Base-by-base conservation (phyloP, 30 jellyfish, hydroid and myxozoan species). In the Mastigias papua region DNA sequence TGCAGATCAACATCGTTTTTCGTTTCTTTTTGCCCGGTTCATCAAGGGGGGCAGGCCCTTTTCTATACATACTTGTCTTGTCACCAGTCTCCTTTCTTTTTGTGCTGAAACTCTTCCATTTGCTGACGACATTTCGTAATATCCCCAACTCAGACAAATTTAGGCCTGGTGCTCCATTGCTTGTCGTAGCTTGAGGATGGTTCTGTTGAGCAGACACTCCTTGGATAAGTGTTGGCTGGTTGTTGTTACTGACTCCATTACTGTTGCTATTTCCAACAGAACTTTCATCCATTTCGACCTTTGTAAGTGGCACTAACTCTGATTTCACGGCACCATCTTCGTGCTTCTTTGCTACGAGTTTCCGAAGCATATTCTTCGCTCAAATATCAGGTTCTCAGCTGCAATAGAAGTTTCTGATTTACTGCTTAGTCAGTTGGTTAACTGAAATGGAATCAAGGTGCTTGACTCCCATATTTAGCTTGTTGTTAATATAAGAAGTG, bases 11-110 rank as follows among this genome's bases (percentile, higher is more conserved):
- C 63, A 84, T 90, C 26, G 89, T 82, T 25, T 86, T 78, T 19
- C 97, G 94, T 48, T 83, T 90, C 35, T 84, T 90, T 73, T 77
- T 90, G 27, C 97, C 97, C 78, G 97, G 94, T 61, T 90, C 97
- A 60, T 90, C 97, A 17, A 90, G 69, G 29, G 97, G 97, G 25
- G 97, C 97, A 10, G 97, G 97, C 17, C 97, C 97, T 33, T 90
- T 82, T 29, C 97, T 78, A 81, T 82, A 90, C 95, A 82, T 67
- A 60, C 92, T 90, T 0, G 80, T 22, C 88, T 84, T 84, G 68
- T 90, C 97, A 15, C 97, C 97, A 51, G 84, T 84, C 88, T 84
- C 97, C 73, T 90, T 90, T 22, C 97, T 81, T 69, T 90, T 82
- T 48, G 94, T 90, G 79, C 97, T 90, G 80, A 82, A 90, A 25